Percentiles rank a stretch among this genome's conserved stretches.
These are phyloP conservation scores for Corapipo altera DNA, from an alignment of 2,113 vertebrate genomes.

Conservation along the genomic window DNA sequence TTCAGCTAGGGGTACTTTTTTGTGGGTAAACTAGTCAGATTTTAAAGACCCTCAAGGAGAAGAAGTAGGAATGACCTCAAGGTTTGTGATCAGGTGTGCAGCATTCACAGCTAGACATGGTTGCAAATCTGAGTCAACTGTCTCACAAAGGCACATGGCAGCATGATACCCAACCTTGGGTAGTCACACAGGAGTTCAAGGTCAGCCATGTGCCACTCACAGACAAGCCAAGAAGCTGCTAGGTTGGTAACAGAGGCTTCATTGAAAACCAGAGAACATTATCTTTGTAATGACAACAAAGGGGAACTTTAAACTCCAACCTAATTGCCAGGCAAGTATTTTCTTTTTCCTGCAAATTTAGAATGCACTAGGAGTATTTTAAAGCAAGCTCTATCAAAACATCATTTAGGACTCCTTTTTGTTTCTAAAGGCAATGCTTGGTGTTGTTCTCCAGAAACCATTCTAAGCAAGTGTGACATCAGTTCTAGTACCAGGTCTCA, in stretches of 20 bases:
- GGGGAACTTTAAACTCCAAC: neutral
- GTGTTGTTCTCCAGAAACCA: neutral
- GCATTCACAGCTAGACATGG: neutral
- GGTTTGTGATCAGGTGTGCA: neutral
- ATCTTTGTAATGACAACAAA: neutral
- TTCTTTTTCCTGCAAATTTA: neutral
- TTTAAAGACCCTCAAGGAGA: neutral
- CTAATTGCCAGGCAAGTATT: neutral
- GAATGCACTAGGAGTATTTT: neutral
- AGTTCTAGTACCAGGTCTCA: neutral
- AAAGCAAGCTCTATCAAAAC: neutral
- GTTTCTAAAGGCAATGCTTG: neutral
- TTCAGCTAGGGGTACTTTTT: neutral
- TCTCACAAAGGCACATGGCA: neutral
- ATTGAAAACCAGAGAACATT: neutral
- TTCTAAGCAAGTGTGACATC: fast-evolving
- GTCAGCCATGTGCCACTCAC: neutral
- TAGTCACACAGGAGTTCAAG: neutral
- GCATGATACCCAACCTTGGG: neutral
- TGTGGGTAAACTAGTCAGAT: neutral
- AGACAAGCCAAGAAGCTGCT: neutral
- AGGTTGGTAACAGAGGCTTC: neutral
- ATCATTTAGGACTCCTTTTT: neutral
- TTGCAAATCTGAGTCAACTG: neutral
- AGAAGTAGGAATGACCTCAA: neutral